These are phyloP conservation scores for Pseudeuparius sepicola DNA, from an alignment of 2,888 invertebrate genomes.

Conservation along the genomic window DNA sequence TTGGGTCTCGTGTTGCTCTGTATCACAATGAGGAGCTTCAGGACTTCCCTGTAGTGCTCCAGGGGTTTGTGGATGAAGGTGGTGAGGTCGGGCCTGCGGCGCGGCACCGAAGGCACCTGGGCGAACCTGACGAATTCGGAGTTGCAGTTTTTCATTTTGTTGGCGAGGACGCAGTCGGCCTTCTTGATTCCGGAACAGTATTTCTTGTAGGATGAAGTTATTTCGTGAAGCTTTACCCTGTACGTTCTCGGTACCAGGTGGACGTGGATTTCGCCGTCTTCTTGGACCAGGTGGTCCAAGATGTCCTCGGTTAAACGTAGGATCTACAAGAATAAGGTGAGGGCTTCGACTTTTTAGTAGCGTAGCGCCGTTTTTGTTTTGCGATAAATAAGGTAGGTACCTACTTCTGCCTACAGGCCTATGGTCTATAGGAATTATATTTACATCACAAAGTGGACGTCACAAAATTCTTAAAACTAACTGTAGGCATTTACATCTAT, in stretches of 20 bases:
- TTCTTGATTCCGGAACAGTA: constrained; percentile 77
- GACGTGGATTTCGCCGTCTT: constrained; percentile 63
- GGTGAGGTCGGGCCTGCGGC: constrained; percentile 74
- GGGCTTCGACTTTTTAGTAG: too few species aligned
- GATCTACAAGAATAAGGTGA: constrained; percentile 44
- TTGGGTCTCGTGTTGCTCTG: constrained; percentile 40
- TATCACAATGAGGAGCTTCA: constrained; percentile 49
- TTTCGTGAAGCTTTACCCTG: constrained; percentile 59
- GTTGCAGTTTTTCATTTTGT: constrained; percentile 62
- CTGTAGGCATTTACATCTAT: too few species aligned
- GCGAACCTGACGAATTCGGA: constrained; percentile 72
- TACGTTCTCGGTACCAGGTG: constrained; percentile 61
- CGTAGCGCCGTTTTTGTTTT: too few species aligned
- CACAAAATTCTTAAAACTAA: too few species aligned
- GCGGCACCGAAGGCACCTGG: constrained; percentile 70
- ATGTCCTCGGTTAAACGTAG: constrained; percentile 72
- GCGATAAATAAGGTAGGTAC: too few species aligned
- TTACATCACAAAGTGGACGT: too few species aligned
- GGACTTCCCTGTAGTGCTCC: constrained; percentile 64
- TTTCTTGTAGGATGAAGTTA: constrained; percentile 68
- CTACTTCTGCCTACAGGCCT: too few species aligned
- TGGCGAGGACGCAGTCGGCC: constrained; percentile 75
- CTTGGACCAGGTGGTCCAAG: constrained; percentile 60
- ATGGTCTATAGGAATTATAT: too few species aligned
- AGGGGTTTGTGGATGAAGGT: constrained; percentile 75